Evolutionary conservation across 92 coral and sea anemone genomes (phyloP).

Genomic region (Zoanthus gigantus): DNA sequence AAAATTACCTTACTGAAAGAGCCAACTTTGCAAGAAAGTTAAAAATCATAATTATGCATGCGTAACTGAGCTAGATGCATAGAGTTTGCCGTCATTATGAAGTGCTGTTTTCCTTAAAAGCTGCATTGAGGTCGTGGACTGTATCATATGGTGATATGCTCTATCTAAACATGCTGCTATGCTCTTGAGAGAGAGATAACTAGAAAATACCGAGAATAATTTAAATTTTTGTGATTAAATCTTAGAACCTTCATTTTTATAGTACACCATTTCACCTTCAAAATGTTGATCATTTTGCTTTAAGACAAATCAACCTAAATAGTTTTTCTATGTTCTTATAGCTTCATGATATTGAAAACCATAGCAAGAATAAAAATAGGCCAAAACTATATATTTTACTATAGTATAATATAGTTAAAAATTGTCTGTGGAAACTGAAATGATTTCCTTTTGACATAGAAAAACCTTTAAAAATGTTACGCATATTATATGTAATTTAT

Average conservation of each 20-base stretch:
- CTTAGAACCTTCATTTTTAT: neutral
- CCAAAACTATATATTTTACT: too few relatives aligned
- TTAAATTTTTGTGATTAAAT: conserved; percentile 19
- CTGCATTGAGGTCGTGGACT: conserved; percentile 25
- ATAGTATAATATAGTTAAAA: too few relatives aligned
- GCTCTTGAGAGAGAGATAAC: conserved; percentile 11
- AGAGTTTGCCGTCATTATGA: neutral
- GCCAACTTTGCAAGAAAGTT: neutral
- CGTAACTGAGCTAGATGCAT: neutral
- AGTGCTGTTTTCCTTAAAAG: conserved; percentile 28
- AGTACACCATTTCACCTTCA: neutral
- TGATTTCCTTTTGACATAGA: too few relatives aligned
- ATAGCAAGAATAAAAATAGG: too few relatives aligned
- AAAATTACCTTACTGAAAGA: neutral
- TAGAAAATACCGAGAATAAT: conserved; percentile 34
- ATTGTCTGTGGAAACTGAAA: too few relatives aligned
- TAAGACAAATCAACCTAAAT: neutral
- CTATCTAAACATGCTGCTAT: conserved; percentile 32
- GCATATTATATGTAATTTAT: too few relatives aligned
- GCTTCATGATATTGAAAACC: too few relatives aligned
- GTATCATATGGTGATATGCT: neutral
- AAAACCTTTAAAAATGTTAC: too few relatives aligned
- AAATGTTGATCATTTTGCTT: neutral
- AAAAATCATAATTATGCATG: neutral
- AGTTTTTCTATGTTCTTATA: neutral